phyloP scores from a whole-genome alignment of 2,888 invertebrate species.

The Pyrrhia umbra region DNA sequence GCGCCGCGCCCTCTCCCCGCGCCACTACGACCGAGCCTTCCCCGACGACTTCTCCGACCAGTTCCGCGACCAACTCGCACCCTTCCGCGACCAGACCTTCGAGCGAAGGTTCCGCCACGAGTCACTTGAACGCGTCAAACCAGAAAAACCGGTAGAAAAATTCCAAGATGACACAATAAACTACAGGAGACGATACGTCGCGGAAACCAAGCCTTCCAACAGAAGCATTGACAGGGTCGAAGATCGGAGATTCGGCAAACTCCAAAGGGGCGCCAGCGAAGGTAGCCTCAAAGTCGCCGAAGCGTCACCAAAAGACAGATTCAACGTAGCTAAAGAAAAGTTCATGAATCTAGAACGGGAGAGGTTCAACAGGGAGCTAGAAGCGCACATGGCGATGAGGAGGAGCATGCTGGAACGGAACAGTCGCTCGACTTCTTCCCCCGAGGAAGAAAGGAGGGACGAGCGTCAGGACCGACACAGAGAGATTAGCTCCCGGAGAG shows the following conservation, averaged over 20 bases:
- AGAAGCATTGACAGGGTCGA: constrained; percentile 85
- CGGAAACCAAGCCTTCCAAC: constrained; percentile 86
- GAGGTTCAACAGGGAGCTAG: constrained; percentile 90
- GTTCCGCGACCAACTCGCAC: constrained; percentile 81
- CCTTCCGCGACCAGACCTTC: constrained; percentile 83
- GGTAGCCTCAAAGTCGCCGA: constrained; percentile 84
- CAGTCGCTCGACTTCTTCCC: constrained; percentile 89
- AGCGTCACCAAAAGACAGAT: constrained; percentile 93
- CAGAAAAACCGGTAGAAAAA: constrained; percentile 79
- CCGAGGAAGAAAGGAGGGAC: constrained; percentile 87
- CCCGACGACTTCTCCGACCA: constrained; percentile 71
- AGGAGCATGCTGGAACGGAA: constrained; percentile 88
- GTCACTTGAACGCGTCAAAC: constrained; percentile 78
- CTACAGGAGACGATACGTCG: constrained; percentile 88
- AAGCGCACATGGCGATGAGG: constrained; percentile 88
- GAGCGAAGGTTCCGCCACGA: constrained; percentile 86
- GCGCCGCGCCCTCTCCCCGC: constrained; percentile 72
- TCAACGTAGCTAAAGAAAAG: constrained; percentile 96
- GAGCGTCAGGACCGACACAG: constrained; percentile 86
- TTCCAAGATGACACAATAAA: constrained; percentile 78
- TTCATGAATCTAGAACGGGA: constrained; percentile 95
- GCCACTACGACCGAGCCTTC: constrained; percentile 72
- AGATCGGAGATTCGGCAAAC: constrained; percentile 84
- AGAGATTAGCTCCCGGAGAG: constrained; percentile 83
- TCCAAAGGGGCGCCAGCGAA: constrained; percentile 85